Conservation (phyloP, 2,113 vertebrate genomes). For the Microcebus griseorufus region DNA sequence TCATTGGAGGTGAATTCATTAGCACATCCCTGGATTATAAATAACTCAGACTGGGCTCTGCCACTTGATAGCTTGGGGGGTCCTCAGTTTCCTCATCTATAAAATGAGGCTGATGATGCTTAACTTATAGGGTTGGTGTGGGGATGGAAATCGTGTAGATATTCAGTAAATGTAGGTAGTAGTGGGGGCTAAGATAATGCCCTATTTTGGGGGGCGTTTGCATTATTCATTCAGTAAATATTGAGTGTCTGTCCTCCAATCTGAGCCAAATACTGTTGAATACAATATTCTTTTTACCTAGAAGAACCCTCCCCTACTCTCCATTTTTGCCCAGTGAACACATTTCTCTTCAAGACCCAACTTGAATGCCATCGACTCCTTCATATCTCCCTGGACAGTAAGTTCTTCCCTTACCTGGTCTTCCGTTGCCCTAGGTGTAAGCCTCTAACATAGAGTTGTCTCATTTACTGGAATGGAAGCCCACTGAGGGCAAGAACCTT, state of each 20-base stretch:
- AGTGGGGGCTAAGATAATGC: rapidly evolving
- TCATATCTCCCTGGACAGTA: not conserved
- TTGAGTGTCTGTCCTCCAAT: rapidly evolving
- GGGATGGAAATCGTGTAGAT: rapidly evolving
- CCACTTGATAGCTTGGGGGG: not conserved
- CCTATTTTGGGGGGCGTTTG: not conserved
- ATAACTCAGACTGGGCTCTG: not conserved
- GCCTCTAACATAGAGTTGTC: rapidly evolving
- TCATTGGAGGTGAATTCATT: not conserved
- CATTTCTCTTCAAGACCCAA: not conserved
- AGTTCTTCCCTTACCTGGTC: not conserved
- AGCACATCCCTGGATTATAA: not conserved
- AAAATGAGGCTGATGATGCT: not conserved
- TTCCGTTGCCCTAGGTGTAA: rapidly evolving
- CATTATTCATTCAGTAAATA: not conserved
- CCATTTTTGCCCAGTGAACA: not conserved
- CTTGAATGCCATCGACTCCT: not conserved
- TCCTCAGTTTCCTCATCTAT: not conserved
- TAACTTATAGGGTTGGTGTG: not conserved
- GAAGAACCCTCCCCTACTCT: not conserved
- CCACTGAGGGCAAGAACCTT: not conserved
- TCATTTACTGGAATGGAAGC: not conserved
- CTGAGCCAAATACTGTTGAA: not conserved
- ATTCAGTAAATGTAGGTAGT: not conserved
- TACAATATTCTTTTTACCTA: not conserved